phyloP scores from a whole-genome alignment of 2,113 vertebrate species.

The Mustela lutreola region DNA sequence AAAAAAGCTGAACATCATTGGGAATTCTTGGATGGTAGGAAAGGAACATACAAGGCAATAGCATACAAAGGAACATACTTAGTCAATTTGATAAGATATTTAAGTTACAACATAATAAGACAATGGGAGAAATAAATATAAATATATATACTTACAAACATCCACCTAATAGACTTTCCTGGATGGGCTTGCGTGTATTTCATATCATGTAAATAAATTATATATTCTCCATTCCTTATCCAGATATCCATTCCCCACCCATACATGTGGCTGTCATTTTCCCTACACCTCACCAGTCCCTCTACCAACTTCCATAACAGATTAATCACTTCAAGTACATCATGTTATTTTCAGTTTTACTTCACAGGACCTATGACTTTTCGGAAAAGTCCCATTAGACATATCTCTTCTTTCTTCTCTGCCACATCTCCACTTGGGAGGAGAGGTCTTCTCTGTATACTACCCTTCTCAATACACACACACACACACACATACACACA shows the following conservation, averaged over 20 bases:
- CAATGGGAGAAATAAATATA: not conserved
- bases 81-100: not conserved
- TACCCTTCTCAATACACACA: not conserved
- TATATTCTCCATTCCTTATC: not conserved
- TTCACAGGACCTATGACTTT: not conserved
- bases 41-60: not conserved
- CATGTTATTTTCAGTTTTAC: not conserved
- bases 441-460: not conserved
- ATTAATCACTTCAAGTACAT: not conserved
- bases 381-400: not conserved
- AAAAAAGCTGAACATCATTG: not conserved
- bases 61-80: not conserved
- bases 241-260: not conserved
- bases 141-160: not conserved
- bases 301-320: not conserved
- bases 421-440: not conserved
- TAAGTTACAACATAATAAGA: slow-evolving; percentile 36
- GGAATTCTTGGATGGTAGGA: not conserved
- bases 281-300: not conserved
- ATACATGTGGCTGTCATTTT: not conserved
- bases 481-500: not conserved
- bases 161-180: not conserved
- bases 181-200: not conserved
- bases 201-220: not conserved
- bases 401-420: not conserved